Evolutionary conservation across 64 coral and sea anemone species (phyloP).

Genomic region (Montipora sp.): DNA sequence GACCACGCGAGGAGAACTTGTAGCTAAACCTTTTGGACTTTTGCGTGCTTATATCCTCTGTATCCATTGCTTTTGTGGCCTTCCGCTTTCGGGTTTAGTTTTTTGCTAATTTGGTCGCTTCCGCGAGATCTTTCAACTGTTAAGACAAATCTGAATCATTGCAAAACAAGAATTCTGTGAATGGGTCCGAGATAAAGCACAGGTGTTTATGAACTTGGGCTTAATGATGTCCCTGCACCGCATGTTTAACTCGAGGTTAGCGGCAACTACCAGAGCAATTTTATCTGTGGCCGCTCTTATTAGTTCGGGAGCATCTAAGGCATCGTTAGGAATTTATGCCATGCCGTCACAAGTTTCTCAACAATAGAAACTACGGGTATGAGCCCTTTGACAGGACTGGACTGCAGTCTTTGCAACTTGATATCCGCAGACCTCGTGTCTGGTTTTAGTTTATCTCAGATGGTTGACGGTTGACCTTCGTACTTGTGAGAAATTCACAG

Average conservation of each 20-base stretch:
- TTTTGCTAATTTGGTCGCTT: slow-evolving; percentile 57
- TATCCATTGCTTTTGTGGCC: slow-evolving; percentile 20
- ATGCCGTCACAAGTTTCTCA: slow-evolving; percentile 1
- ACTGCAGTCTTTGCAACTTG: slow-evolving; percentile 48
- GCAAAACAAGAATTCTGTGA: slow-evolving; percentile 18
- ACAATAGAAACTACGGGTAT: slow-evolving; percentile 6
- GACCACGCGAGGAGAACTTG: neutral
- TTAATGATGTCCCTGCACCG: slow-evolving; percentile 7
- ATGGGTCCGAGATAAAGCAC: neutral
- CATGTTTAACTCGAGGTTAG: slow-evolving; percentile 57
- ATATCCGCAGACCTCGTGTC: slow-evolving; percentile 8
- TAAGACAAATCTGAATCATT: slow-evolving; percentile 39
- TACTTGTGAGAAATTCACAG: no score
- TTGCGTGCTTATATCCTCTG: neutral
- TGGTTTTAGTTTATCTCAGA: neutral
- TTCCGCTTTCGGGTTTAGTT: slow-evolving; percentile 10
- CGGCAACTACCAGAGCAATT: slow-evolving; percentile 36
- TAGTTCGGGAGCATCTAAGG: neutral
- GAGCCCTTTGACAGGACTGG: slow-evolving; percentile 12
- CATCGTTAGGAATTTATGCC: slow-evolving; percentile 25
- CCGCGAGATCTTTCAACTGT: slow-evolving; percentile 41
- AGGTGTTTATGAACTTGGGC: slow-evolving; percentile 21
- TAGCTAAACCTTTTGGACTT: slow-evolving; percentile 23
- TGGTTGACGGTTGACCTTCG: no score
- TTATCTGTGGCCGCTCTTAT: slow-evolving; percentile 39